Conservation (phyloP, 1,140 invertebrate genomes). For the Heliconius hermathena region DNA sequence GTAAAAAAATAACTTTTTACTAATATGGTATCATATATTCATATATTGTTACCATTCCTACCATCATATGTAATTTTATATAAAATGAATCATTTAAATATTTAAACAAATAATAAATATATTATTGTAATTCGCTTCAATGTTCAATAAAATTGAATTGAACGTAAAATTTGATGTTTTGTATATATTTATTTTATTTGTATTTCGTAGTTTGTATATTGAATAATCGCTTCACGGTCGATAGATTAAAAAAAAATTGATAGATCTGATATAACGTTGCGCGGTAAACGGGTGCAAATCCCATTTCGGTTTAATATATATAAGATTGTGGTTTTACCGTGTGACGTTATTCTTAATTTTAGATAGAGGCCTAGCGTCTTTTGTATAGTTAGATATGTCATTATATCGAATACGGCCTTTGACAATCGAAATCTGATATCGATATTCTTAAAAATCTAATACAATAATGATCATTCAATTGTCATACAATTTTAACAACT, state of each 20-base stretch:
- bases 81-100: background rate
- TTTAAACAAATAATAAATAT: background rate
- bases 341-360: background rate
- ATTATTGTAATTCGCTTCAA: background rate
- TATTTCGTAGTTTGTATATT: conserved; percentile 40
- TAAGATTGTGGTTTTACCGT: background rate
- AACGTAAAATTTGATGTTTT: conserved; percentile 21
- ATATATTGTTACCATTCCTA: background rate
- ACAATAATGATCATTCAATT: too few relatives aligned
- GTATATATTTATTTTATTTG: conserved; percentile 55
- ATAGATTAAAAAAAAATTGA: conserved; percentile 17
- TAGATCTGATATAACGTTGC: conserved; percentile 33
- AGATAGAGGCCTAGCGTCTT: conserved; percentile 14
- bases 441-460: background rate
- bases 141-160: background rate
- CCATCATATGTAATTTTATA: background rate
- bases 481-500: background rate
- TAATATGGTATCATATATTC: conserved; percentile 8
- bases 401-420: background rate
- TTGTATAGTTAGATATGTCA: conserved; percentile 13
- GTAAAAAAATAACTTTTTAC: background rate
- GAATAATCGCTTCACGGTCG: conserved; percentile 30
- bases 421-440: conserved; percentile 11
- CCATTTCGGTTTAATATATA: background rate
- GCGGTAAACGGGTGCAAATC: conserved; percentile 16